A percentile compares a stretch with the other conserved stretches of the same genome.
Evolutionary conservation across 1,140 invertebrate species (phyloP).

Genomic region (Philotrypesis tridentata): DNA sequence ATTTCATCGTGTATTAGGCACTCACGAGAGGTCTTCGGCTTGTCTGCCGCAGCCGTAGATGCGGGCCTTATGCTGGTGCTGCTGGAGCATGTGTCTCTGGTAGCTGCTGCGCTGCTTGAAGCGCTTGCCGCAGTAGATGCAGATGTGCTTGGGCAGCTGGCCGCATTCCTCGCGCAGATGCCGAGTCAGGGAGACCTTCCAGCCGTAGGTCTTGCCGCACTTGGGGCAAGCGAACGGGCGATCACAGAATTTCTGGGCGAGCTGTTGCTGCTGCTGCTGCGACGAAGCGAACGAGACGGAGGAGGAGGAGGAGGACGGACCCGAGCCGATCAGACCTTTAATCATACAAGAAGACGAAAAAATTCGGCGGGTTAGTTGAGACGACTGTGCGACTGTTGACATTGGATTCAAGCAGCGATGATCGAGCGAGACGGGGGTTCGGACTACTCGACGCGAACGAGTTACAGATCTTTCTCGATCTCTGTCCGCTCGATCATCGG

Average conservation of each 20-base stretch:
- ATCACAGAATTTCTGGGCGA: background rate
- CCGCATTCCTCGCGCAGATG: constrained; percentile 72
- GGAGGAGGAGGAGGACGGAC: too few relatives aligned
- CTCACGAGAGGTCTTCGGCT: constrained; percentile 24
- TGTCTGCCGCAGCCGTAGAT: constrained; percentile 31
- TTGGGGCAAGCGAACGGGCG: constrained; percentile 53
- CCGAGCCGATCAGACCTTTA: constrained; percentile 8
- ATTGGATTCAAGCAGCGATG: background rate
- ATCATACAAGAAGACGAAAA: constrained; percentile 9
- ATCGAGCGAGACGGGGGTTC: background rate
- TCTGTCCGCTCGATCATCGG: background rate
- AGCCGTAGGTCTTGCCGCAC: constrained; percentile 58
- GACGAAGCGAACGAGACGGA: background rate
- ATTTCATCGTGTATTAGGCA: background rate
- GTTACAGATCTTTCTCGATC: too few relatives aligned
- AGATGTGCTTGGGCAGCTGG: constrained; percentile 65
- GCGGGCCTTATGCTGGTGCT: constrained; percentile 46
- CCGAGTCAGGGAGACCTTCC: constrained; percentile 56
- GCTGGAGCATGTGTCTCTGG: constrained; percentile 53
- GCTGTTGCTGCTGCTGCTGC: too few relatives aligned
- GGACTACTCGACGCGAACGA: too few relatives aligned
- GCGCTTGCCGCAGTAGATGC: constrained; percentile 66
- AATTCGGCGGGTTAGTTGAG: background rate
- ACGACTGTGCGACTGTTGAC: background rate
- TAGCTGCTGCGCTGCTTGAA: constrained; percentile 73